These are phyloP conservation scores for Psittacula cyanocephala DNA, from an alignment of 2,113 vertebrate genomes.

Conservation along the genomic window DNA sequence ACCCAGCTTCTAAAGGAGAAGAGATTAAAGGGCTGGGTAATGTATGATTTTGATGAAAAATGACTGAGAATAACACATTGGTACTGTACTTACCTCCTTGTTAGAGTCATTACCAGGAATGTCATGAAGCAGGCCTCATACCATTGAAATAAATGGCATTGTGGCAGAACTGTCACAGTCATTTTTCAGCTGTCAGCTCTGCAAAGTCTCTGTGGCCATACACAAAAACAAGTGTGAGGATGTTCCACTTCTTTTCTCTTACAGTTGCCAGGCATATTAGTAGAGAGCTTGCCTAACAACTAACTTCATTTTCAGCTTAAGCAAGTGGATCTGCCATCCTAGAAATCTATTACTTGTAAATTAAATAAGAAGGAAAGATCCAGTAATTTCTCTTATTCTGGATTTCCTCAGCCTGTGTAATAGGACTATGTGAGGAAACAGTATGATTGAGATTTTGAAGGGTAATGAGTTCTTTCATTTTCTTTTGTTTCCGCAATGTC, in stretches of 20 bases:
- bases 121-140: neutral
- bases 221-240: neutral
- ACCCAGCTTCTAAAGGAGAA: neutral
- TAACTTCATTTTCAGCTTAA: neutral
- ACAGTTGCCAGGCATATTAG: neutral
- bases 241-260: neutral
- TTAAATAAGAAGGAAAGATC: neutral
- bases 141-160: constrained; percentile 37
- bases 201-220: neutral
- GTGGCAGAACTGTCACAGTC: neutral
- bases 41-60: neutral
- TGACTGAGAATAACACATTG: neutral
- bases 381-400: neutral
- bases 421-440: neutral
- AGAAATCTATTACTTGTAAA: neutral
- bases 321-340: neutral
- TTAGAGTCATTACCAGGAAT: constrained; percentile 35
- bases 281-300: neutral
- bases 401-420: neutral
- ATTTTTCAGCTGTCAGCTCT: constrained; percentile 41
- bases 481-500: neutral
- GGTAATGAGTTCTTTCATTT: neutral
- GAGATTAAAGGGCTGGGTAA: neutral
- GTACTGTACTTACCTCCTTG: constrained; percentile 17
- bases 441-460: neutral